phyloP scores from a whole-genome alignment of 2,888 invertebrate genomes.

The Drosophila anomelani region DNA sequence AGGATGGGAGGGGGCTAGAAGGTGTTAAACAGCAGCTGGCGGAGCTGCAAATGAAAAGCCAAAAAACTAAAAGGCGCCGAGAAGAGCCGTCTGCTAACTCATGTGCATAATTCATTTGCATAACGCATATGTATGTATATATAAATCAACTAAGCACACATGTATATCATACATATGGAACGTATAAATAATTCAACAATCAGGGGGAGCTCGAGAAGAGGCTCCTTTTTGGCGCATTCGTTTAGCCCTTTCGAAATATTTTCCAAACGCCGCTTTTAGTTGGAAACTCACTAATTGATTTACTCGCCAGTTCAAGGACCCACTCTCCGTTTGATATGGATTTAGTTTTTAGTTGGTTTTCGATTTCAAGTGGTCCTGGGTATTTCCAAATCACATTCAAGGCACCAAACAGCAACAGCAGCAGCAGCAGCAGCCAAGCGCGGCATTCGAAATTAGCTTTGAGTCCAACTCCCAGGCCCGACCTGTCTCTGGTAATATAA shows the following conservation, averaged over 20 bases:
- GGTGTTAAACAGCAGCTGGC: constrained; percentile 39
- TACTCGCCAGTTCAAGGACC: constrained; percentile 26
- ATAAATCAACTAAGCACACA: constrained; percentile 36
- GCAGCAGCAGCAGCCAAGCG: constrained; percentile 12
- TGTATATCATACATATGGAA: constrained; percentile 40
- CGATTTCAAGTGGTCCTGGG: constrained; percentile 13
- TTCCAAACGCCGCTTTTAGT: constrained; percentile 31
- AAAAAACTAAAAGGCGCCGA: constrained; percentile 25
- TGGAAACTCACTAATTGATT: constrained; percentile 51
- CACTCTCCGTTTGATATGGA: constrained; percentile 14
- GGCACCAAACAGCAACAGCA: neutral
- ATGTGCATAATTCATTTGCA: constrained; percentile 75
- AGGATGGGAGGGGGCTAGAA: neutral
- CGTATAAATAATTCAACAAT: constrained; percentile 72
- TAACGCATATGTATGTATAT: constrained; percentile 53
- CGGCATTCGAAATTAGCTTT: constrained; percentile 44
- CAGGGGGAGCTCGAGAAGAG: constrained; percentile 29
- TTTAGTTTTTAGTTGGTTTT: constrained; percentile 28
- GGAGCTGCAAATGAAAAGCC: constrained; percentile 63
- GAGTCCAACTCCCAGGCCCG: constrained; percentile 1
- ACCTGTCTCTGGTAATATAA: constrained; percentile 46
- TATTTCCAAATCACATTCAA: constrained; percentile 30
- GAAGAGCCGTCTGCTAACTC: constrained; percentile 51
- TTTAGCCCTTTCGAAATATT: constrained; percentile 33
- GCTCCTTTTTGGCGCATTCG: constrained; percentile 12